A percentile compares a stretch with the other conserved stretches of the same genome.
Conservation (phyloP, 2,113 vertebrate genomes). For the Monopterus albus region DNA sequence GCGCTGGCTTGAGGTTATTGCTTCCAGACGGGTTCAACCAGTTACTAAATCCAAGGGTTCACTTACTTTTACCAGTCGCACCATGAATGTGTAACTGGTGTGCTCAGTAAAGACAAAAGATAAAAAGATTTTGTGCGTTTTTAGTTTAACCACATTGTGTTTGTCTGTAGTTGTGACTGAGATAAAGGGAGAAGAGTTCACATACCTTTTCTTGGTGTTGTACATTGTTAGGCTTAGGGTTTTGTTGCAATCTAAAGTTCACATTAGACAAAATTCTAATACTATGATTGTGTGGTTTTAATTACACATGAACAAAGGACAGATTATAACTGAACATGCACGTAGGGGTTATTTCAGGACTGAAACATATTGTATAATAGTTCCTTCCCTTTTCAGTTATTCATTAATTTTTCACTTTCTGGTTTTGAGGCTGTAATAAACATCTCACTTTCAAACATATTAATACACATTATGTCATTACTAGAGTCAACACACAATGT, state of each 20-base stretch:
- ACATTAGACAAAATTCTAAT: slow-evolving; percentile 8
- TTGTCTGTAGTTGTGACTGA: too few relatives aligned
- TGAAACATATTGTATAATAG: neutral
- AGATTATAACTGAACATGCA: neutral
- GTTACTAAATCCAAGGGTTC: too few relatives aligned
- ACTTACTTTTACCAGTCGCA: too few relatives aligned
- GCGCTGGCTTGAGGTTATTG: too few relatives aligned
- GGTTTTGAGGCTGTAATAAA: neutral
- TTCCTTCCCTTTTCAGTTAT: neutral
- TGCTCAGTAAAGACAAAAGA: too few relatives aligned
- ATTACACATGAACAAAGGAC: neutral
- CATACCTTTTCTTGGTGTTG: too few relatives aligned
- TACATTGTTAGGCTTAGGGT: neutral
- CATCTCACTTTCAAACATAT: neutral
- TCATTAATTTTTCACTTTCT: slow-evolving; percentile 6
- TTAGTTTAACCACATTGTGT: too few relatives aligned
- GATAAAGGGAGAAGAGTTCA: too few relatives aligned
- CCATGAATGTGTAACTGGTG: too few relatives aligned
- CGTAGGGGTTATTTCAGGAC: neutral
- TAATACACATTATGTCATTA: neutral
- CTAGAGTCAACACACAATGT: neutral
- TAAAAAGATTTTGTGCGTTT: too few relatives aligned
- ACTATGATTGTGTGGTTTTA: slow-evolving; percentile 10
- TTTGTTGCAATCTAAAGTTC: neutral
- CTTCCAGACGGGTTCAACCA: too few relatives aligned